A percentile compares a stretch with the other conserved stretches of the same genome.
These are phyloP conservation scores for Formicarius rufipectus DNA, from an alignment of 2,113 vertebrate species.

Conservation along the genomic window DNA sequence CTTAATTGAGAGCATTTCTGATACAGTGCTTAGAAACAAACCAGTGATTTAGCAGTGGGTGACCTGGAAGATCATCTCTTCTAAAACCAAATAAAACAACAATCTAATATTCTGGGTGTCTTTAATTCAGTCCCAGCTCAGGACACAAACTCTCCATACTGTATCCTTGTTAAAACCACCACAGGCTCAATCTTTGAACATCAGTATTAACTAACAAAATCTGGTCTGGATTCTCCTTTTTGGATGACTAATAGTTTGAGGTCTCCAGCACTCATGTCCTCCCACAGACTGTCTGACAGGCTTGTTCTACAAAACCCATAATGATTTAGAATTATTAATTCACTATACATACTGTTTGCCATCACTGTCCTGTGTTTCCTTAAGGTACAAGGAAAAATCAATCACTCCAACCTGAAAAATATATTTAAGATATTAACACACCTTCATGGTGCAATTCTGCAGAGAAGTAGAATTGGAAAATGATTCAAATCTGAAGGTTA, in stretches of 20 bases:
- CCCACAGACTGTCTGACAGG: neutral
- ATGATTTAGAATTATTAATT: neutral
- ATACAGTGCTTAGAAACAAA: neutral
- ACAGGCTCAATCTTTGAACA: neutral
- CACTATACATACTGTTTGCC: constrained; percentile 86
- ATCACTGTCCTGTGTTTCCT: constrained; percentile 83
- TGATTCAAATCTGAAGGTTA: neutral
- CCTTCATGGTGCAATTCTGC: neutral
- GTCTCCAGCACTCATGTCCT: neutral
- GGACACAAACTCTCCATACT: neutral
- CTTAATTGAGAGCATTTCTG: neutral
- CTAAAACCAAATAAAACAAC: neutral
- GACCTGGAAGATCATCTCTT: neutral
- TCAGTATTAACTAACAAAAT: neutral
- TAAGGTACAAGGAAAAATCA: constrained; percentile 96
- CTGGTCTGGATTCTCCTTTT: neutral
- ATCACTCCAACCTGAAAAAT: constrained; percentile 91
- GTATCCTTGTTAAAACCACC: neutral
- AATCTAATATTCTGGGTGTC: neutral
- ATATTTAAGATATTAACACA: neutral
- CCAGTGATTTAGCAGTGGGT: neutral
- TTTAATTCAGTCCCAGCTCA: neutral
- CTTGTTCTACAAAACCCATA: neutral
- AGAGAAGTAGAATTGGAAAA: neutral
- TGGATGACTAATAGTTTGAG: neutral